Evolutionary conservation across 2,888 invertebrate genomes (phyloP).

Genomic region (Thalpophila matura): DNA sequence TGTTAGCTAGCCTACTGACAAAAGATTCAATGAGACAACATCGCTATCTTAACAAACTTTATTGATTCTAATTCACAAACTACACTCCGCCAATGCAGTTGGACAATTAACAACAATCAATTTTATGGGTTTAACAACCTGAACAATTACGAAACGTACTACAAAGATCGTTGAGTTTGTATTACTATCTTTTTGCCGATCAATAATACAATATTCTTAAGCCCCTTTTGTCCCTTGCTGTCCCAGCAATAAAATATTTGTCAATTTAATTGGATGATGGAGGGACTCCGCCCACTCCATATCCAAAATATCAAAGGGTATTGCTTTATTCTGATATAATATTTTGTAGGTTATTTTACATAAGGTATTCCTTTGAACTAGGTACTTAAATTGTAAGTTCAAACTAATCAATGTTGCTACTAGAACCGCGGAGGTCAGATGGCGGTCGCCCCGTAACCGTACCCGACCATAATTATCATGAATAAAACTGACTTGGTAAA

Average conservation of each 20-base stretch:
- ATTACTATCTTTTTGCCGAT: constrained; percentile 14
- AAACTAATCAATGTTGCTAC: constrained; percentile 9
- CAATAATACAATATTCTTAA: constrained; percentile 3
- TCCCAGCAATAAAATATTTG: constrained; percentile 19
- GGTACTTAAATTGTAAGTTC: constrained; percentile 7
- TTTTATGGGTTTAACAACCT: constrained; percentile 27
- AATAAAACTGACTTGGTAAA: neutral
- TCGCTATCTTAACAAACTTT: neutral
- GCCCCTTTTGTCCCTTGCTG: neutral
- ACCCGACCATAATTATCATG: neutral
- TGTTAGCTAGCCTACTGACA: too few species aligned
- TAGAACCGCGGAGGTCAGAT: neutral
- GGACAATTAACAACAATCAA: constrained; percentile 32
- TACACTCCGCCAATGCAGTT: constrained; percentile 28
- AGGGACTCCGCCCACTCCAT: constrained; percentile 5
- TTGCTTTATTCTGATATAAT: neutral
- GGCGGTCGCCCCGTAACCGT: neutral
- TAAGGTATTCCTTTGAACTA: constrained; percentile 3
- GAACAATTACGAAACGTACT: constrained; percentile 11
- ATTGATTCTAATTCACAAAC: constrained; percentile 18
- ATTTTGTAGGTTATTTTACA: constrained; percentile 13
- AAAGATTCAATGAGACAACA: too few species aligned
- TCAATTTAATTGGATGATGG: constrained; percentile 10
- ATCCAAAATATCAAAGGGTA: constrained; percentile 4
- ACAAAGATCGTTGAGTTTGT: constrained; percentile 1